These are phyloP conservation scores for Motacilla tschutschensis DNA, from an alignment of 2,113 vertebrate genomes.

Conservation along the genomic window DNA sequence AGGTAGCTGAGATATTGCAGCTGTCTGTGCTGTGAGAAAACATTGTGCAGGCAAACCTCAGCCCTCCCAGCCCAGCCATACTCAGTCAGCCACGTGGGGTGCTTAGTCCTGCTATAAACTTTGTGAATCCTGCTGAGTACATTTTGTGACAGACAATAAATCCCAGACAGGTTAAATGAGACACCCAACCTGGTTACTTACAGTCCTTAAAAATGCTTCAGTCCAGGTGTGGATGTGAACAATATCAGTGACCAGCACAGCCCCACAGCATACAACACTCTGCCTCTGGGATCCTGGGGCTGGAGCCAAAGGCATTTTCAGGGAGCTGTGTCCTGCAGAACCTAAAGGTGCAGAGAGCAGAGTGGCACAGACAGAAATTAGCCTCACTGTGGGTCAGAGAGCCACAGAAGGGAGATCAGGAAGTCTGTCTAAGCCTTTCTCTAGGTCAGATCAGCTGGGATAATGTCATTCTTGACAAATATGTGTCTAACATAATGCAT, in stretches of 20 bases:
- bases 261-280: neutral
- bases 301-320: neutral
- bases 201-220: neutral
- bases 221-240: neutral
- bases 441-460: neutral
- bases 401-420: neutral
- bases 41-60: neutral
- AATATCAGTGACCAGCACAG: neutral
- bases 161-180: neutral
- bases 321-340: neutral
- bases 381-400: neutral
- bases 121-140: neutral
- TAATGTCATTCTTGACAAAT: neutral
- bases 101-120: neutral
- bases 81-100: fast-evolving
- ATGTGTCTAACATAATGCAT: neutral
- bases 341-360: neutral
- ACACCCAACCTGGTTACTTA: neutral
- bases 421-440: neutral
- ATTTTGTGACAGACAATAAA: neutral
- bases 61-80: neutral
- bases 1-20: neutral
- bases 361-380: neutral
- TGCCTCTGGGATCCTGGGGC: neutral
- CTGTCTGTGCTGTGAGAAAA: neutral